Conservation (phyloP, 2,113 vertebrate genomes). For the Ochotona curzoniae region DNA sequence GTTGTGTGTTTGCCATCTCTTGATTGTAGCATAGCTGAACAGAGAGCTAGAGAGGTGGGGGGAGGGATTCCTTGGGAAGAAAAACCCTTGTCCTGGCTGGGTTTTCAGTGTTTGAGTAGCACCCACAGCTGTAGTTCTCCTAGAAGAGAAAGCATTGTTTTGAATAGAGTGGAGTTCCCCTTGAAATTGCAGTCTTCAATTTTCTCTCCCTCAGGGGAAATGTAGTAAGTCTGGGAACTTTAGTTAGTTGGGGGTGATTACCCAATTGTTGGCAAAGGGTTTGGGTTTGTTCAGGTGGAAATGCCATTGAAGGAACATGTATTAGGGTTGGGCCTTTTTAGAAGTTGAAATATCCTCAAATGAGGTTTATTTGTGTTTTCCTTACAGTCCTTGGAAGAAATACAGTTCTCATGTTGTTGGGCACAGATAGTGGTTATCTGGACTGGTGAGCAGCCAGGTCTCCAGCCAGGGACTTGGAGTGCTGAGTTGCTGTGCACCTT, state of each 20-base stretch:
- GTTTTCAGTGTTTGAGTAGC: background rate
- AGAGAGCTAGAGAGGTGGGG: background rate
- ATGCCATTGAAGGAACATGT: slow-evolving; percentile 18
- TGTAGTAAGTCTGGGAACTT: slow-evolving; percentile 12
- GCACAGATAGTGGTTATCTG: background rate
- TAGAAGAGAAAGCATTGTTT: background rate
- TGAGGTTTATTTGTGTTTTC: slow-evolving; percentile 33
- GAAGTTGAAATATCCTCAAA: slow-evolving; percentile 55
- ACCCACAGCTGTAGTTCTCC: background rate
- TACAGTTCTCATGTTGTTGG: background rate
- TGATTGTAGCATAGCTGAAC: background rate
- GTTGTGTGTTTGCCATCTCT: background rate
- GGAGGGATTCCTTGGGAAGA: background rate
- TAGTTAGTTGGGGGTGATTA: background rate
- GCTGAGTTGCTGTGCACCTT: background rate
- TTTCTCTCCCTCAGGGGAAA: slow-evolving; percentile 34
- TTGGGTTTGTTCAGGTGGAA: slow-evolving; percentile 42
- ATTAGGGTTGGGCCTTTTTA: slow-evolving; percentile 49
- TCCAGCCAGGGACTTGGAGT: background rate
- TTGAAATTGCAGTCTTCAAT: background rate
- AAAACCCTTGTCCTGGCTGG: background rate
- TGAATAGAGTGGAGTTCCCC: background rate
- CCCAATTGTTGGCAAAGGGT: background rate
- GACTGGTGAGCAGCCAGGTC: background rate
- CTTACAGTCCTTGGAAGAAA: background rate